A percentile compares a stretch with the other conserved stretches of the same genome.
Conservation (phyloP, 2,797 vertebrate species). For the Botia kubotai region DNA sequence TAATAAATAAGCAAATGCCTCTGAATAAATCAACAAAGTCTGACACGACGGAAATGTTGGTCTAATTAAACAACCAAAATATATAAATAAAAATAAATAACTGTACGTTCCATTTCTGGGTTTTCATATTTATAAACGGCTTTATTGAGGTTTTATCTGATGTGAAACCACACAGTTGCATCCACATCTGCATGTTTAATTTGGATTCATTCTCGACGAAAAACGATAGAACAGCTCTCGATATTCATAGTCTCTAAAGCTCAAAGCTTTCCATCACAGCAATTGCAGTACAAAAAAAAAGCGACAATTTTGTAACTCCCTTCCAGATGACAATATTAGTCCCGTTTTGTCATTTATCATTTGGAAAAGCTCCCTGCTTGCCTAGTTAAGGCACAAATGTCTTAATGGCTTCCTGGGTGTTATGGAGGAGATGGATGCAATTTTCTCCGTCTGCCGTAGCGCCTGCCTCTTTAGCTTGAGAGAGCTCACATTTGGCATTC, state of each 20-base stretch:
- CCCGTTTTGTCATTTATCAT: slow-evolving; percentile 60
- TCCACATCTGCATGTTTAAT: slow-evolving; percentile 42
- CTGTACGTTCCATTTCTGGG: background rate
- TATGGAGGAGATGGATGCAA: slow-evolving; percentile 46
- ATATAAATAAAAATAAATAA: background rate
- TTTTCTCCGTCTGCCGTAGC: slow-evolving; percentile 37
- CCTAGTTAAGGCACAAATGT: slow-evolving; percentile 45
- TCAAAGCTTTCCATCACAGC: slow-evolving; percentile 23
- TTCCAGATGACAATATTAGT: slow-evolving; percentile 56
- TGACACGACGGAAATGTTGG: background rate
- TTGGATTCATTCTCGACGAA: slow-evolving; percentile 13
- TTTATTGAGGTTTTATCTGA: slow-evolving; percentile 27
- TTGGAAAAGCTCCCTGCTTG: slow-evolving; percentile 32
- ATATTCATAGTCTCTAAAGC: background rate
- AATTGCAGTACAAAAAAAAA: background rate
- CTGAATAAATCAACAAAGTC: slow-evolving; percentile 36
- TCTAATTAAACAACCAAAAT: slow-evolving; percentile 18
- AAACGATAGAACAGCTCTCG: background rate
- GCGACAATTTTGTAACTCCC: slow-evolving; percentile 39
- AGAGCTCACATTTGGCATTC: slow-evolving; percentile 45
- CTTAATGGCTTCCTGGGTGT: slow-evolving; percentile 53
- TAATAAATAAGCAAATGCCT: slow-evolving; percentile 35
- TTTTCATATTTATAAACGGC: slow-evolving; percentile 4
- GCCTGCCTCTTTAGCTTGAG: slow-evolving; percentile 23
- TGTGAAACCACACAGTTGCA: slow-evolving; percentile 5